phyloP scores from a whole-genome alignment of 2,113 vertebrate species.

The Pomatostomus ruficeps region DNA sequence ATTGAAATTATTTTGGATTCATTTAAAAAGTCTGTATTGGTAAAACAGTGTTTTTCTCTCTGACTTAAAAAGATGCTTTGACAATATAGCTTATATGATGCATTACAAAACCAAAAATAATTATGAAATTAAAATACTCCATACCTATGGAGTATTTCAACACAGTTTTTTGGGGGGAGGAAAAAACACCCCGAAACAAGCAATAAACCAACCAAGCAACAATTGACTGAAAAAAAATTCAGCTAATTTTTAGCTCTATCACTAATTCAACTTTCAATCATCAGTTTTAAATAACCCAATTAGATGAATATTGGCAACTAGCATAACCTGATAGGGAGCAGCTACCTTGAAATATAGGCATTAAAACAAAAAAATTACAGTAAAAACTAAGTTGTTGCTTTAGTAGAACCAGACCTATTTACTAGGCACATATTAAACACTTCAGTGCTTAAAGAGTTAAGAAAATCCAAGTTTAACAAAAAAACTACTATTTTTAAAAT shows the following conservation, averaged over 20 bases:
- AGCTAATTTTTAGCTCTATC: neutral
- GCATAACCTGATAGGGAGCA: neutral
- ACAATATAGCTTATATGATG: neutral
- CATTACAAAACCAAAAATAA: neutral
- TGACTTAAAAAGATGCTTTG: neutral
- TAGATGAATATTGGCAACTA: neutral
- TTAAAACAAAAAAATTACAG: neutral
- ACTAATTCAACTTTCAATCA: neutral
- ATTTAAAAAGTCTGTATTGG: neutral
- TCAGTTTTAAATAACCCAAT: neutral
- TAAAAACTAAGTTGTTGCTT: neutral
- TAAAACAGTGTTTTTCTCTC: neutral
- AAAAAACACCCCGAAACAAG: neutral
- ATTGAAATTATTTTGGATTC: neutral
- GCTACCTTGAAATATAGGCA: neutral
- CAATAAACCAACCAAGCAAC: neutral
- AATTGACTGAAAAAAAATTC: neutral
- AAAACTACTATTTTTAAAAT: neutral
- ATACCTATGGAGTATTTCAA: neutral
- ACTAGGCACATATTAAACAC: neutral
- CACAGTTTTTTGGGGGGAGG: fast-evolving
- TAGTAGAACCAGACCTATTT: neutral
- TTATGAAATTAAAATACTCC: neutral
- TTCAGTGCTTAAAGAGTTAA: neutral
- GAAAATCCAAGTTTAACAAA: neutral